Base-by-base conservation (phyloP, 2,888 invertebrate genomes). In the Melolontha melolontha region DNA sequence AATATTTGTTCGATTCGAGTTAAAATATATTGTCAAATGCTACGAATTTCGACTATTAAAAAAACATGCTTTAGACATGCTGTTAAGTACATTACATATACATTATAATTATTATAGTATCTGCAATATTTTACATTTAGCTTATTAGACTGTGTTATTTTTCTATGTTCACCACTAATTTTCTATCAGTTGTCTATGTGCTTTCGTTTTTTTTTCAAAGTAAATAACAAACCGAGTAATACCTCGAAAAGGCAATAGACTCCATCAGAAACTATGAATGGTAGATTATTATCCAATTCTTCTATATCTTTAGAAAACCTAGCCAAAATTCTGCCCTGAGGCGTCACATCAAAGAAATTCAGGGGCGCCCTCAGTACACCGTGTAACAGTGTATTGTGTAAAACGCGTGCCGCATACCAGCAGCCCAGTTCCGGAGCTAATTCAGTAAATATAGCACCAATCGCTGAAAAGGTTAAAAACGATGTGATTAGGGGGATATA, bases 281-380 rank as follows among this genome's bases (percentile, higher is more conserved):
- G 91, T 75, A 92, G 86, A 77, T 86, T 86, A 77, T 87, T 87
- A 83, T 92, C 92, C 86, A 91, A 82, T 74, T 90, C 86, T 82
- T 92, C 91, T 76, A 92, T 84, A 84, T 92, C 92, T 88, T 91
- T 90, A 82, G 91, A 89, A 84, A 91, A 92, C 82, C 91, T 87
- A 84, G 89, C 85, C 68, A 94, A 85, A 76, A 94, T 88, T 75
- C 93, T 86, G 81, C 93, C 93, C 73, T 88, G 76, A 50, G 93
- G 93, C 65, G 93, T 93, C 75, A 89, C 90, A 83, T 94, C 93
- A 85, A 91, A 93, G 85, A 92, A 89, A 79, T 89, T 87, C 85
- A 92, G 87, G 65, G 92, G 92, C 78, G 89, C 87, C 79, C 86
- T 86, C 74, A 93, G 80, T 72, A 92, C 86, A 78, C 87, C 87